Percentiles rank a stretch among this genome's conserved stretches.
Evolutionary conservation across 2,888 invertebrate species (phyloP).

Genomic region (Andricus curvator): DNA sequence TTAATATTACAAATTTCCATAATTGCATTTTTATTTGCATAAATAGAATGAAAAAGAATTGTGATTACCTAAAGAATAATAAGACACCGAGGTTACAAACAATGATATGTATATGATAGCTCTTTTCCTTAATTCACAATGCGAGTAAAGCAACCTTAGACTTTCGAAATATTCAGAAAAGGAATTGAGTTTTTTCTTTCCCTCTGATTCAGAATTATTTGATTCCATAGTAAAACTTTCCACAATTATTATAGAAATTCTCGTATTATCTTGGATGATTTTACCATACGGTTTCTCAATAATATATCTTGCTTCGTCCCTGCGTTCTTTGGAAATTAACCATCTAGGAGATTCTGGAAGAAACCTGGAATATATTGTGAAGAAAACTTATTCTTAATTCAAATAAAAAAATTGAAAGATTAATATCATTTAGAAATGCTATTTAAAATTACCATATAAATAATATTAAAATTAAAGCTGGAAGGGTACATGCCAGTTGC

Average conservation of each 20-base stretch:
- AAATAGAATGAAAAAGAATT: not conserved
- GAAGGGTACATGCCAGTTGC: constrained; percentile 80
- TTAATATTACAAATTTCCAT: no score
- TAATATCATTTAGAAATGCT: not conserved
- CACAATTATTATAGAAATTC: constrained; percentile 14
- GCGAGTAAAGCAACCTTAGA: constrained; percentile 57
- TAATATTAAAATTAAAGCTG: constrained; percentile 78
- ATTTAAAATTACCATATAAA: constrained; percentile 73
- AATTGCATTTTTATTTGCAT: no score
- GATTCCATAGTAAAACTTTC: not conserved
- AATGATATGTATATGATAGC: constrained; percentile 65
- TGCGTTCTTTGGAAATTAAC: constrained; percentile 79
- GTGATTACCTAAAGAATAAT: constrained; percentile 65
- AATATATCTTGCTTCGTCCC: constrained; percentile 75
- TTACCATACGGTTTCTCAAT: constrained; percentile 59
- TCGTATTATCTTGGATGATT: not conserved
- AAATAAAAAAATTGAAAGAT: not conserved
- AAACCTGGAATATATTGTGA: constrained; percentile 60
- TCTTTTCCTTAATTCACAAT: constrained; percentile 62
- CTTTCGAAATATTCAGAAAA: constrained; percentile 50
- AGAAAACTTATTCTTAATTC: not conserved
- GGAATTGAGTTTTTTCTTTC: constrained; percentile 13
- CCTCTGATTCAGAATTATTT: not conserved
- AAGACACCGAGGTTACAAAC: constrained; percentile 67
- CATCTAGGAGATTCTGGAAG: constrained; percentile 80